Percentiles rank a stretch among this genome's conserved stretches.
These are phyloP conservation scores for Peromyscus aztecus DNA, from an alignment of 2,797 vertebrate species.

Conservation along the genomic window DNA sequence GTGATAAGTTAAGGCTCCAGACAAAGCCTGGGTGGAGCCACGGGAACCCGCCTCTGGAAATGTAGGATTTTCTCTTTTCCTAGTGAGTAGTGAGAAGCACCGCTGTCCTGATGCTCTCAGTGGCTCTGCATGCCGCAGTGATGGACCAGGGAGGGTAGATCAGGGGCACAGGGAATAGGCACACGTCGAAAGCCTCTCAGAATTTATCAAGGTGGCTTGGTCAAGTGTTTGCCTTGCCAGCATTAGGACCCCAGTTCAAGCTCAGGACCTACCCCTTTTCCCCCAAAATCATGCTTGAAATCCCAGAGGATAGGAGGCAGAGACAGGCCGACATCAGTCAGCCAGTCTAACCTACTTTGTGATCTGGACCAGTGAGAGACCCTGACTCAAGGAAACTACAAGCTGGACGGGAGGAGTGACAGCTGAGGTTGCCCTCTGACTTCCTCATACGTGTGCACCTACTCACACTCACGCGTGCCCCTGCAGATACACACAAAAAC, in stretches of 20 bases:
- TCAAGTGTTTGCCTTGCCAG: background rate
- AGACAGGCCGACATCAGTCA: background rate
- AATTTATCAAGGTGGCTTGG: background rate
- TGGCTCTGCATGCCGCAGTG: no score
- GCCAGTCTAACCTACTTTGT: background rate
- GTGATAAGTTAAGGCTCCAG: background rate
- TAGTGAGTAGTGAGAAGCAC: background rate
- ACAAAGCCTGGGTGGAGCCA: background rate
- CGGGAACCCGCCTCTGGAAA: background rate
- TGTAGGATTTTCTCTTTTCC: background rate
- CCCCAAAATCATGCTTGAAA: no score
- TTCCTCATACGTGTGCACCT: no score
- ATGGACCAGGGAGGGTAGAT: no score
- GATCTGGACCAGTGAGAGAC: background rate
- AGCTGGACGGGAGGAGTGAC: background rate
- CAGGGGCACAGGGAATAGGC: background rate
- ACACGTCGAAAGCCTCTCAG: background rate
- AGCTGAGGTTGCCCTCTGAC: background rate
- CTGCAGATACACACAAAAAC: background rate
- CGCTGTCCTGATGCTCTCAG: background rate
- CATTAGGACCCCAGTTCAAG: background rate
- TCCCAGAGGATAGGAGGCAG: background rate
- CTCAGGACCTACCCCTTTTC: background rate
- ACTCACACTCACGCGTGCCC: background rate
- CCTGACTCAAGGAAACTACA: background rate